Evolutionary conservation across 2,797 vertebrate genomes (phyloP).

Genomic region (Adelosebastes latens): DNA sequence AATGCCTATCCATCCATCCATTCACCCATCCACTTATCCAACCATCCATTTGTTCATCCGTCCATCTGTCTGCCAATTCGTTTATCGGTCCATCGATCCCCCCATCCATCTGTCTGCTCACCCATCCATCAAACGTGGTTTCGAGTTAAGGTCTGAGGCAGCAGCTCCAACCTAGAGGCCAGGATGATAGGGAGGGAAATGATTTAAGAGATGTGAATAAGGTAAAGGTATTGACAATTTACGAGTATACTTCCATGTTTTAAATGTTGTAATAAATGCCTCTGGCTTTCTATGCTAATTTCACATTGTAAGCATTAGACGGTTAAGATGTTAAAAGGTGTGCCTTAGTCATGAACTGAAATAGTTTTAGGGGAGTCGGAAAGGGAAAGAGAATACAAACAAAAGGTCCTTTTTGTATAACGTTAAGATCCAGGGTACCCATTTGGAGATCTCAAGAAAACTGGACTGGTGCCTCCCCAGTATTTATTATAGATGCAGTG

Average conservation of each 20-base stretch:
- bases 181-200: not conserved
- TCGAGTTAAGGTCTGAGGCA: slow-evolving; percentile 53
- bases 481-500: not conserved
- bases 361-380: not conserved
- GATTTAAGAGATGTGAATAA: slow-evolving; percentile 20
- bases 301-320: not conserved
- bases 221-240: not conserved
- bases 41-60: slow-evolving; percentile 75
- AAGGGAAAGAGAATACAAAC: not conserved
- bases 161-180: slow-evolving; percentile 28
- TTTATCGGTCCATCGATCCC: slow-evolving; percentile 72
- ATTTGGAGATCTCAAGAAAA: not conserved
- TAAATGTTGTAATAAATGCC: not conserved
- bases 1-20: slow-evolving; percentile 73
- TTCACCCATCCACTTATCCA: slow-evolving; percentile 70
- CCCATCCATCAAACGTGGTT: slow-evolving; percentile 71
- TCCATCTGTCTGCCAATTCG: slow-evolving; percentile 77
- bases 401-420: not conserved
- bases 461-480: not conserved
- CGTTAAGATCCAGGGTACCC: not conserved
- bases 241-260: not conserved
- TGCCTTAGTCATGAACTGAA: not conserved
- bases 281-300: not conserved
- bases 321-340: not conserved
- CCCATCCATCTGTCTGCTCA: slow-evolving; percentile 72